Conservation (phyloP, 2,888 invertebrate species). For the Pollenia labialis region DNA sequence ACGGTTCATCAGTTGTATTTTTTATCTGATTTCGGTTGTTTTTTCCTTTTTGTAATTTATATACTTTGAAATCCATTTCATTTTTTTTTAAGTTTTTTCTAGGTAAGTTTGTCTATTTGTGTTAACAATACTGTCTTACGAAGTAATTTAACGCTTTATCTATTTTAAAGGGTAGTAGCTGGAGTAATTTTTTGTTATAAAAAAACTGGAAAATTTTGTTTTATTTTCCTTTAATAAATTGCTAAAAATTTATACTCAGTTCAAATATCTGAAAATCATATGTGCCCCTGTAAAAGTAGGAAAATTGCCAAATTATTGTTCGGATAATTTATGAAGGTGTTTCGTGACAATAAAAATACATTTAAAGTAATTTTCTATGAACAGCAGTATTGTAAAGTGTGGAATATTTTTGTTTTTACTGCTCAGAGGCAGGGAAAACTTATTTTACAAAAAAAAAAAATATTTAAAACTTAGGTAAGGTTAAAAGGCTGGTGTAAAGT, state of each 20-base stretch:
- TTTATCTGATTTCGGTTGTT: background rate
- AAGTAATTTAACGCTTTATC: slow-evolving; percentile 64
- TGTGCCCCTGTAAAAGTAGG: background rate
- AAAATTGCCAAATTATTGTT: background rate
- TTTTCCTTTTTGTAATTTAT: slow-evolving; percentile 51
- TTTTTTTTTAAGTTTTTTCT: background rate
- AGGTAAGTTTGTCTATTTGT: background rate
- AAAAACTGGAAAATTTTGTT: background rate
- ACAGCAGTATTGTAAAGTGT: no score
- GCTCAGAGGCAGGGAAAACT: no score
- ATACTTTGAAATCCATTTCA: slow-evolving; percentile 21
- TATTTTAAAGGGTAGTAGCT: slow-evolving; percentile 15
- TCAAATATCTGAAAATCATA: slow-evolving; percentile 11
- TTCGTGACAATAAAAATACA: no score
- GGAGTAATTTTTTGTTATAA: background rate
- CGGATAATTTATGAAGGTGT: no score
- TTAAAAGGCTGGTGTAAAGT: no score
- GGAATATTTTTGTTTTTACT: no score
- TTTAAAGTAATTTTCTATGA: no score
- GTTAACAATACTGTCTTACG: slow-evolving; percentile 40
- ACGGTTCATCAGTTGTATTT: slow-evolving; percentile 43
- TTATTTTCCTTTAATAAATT: slow-evolving; percentile 21
- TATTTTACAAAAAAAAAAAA: no score
- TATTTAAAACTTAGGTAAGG: no score
- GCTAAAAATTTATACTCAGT: slow-evolving; percentile 15